These are phyloP conservation scores for Platysteira castanea DNA, from an alignment of 2,113 vertebrate species.

Conservation along the genomic window DNA sequence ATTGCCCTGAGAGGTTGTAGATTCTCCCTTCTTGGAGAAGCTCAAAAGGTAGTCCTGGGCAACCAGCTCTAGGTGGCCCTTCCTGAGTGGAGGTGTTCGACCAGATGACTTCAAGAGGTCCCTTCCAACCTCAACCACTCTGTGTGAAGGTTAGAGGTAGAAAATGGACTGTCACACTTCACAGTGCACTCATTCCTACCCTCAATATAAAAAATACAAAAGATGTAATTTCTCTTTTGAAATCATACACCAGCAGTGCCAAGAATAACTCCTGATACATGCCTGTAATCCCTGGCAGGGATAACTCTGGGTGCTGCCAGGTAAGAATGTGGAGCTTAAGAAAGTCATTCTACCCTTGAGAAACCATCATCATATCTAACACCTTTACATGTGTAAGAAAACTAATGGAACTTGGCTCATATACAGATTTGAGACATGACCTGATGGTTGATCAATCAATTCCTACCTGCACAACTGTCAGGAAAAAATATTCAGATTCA, in stretches of 20 bases:
- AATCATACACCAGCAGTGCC: neutral
- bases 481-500: neutral
- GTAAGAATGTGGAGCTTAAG: neutral
- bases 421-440: neutral
- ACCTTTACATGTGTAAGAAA: neutral
- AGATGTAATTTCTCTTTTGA: neutral
- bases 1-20: neutral
- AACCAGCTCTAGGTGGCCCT: neutral
- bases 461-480: neutral
- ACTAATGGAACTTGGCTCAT: neutral
- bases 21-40: neutral
- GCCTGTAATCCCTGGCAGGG: neutral
- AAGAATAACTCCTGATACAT: neutral
- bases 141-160: neutral
- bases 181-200: neutral
- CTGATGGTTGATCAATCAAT: neutral
- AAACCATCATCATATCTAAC: neutral
- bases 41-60: neutral
- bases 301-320: neutral
- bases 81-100: neutral
- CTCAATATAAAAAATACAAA: neutral
- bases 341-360: neutral
- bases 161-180: neutral
- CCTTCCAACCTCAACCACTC: neutral
- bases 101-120: neutral